These are phyloP conservation scores for Deroptyus accipitrinus DNA, from an alignment of 2,113 vertebrate species.

Conservation along the genomic window DNA sequence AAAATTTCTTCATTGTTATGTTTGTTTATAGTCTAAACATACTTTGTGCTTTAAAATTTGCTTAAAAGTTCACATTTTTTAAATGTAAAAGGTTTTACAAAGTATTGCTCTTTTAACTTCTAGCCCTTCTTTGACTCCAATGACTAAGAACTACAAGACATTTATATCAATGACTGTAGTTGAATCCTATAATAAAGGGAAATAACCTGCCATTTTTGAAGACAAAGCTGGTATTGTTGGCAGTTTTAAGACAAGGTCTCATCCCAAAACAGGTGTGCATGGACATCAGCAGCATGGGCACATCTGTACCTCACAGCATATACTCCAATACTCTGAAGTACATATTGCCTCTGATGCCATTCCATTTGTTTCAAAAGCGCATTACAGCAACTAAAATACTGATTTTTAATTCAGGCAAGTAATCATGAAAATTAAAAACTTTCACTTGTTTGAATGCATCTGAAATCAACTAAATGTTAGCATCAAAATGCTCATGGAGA, in stretches of 20 bases:
- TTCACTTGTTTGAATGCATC: not conserved
- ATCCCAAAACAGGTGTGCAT: not conserved
- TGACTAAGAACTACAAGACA: not conserved
- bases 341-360: not conserved
- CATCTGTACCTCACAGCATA: not conserved
- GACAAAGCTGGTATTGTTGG: not conserved
- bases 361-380: not conserved
- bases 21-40: not conserved
- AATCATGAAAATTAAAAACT: not conserved
- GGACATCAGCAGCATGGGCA: not conserved
- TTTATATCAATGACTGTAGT: not conserved
- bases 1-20: not conserved
- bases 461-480: not conserved
- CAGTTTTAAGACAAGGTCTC: not conserved
- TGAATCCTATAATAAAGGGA: not conserved
- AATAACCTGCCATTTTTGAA: not conserved
- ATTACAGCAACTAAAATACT: not conserved
- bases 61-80: not conserved
- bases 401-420: not conserved
- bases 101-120: not conserved
- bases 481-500: not conserved
- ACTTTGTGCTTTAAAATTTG: not conserved
- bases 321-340: not conserved
- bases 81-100: not conserved
- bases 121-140: not conserved